phyloP scores from a whole-genome alignment of 2,797 vertebrate species.

The Enteromius afrohamiltoni region DNA sequence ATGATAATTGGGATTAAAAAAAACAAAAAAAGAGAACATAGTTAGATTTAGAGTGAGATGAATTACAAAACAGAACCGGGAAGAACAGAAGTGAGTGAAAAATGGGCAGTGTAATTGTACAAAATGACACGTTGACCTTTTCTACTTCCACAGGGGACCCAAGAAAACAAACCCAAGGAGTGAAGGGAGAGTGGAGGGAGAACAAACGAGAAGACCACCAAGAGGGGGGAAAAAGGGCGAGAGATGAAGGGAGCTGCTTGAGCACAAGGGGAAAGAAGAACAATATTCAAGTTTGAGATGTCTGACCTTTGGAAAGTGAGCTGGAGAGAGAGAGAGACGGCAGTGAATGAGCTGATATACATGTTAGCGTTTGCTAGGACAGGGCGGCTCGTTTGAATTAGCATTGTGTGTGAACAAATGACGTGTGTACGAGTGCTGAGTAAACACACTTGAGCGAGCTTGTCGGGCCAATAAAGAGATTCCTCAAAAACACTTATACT shows the following conservation, averaged over 20 bases:
- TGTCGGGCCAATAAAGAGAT: conserved; percentile 20
- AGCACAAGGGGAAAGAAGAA: conserved; percentile 5
- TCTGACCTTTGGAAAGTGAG: conserved; percentile 43
- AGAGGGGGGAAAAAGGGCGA: conserved; percentile 6
- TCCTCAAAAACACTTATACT: neutral
- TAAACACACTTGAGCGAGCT: conserved; percentile 22
- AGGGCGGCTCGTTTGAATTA: conserved; percentile 23
- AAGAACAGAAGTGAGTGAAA: conserved; percentile 36
- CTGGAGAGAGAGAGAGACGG: conserved; percentile 21
- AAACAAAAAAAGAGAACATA: neutral
- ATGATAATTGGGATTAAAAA: conserved; percentile 9
- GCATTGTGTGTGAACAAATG: neutral
- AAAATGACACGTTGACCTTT: conserved; percentile 42
- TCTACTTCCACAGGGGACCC: conserved; percentile 27
- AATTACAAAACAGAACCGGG: conserved; percentile 38
- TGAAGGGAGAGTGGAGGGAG: conserved; percentile 12
- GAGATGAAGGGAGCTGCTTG: neutral
- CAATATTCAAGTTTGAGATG: conserved; percentile 17
- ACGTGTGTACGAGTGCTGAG: neutral
- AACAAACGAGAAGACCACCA: neutral
- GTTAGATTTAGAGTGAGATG: conserved; percentile 27
- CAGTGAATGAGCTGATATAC: conserved; percentile 33
- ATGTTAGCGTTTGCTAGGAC: neutral
- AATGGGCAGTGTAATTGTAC: conserved; percentile 43
- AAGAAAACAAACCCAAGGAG: conserved; percentile 33